Evolutionary conservation across 92 coral and sea anemone genomes (phyloP).

Genomic region (Bergia puertoricense): DNA sequence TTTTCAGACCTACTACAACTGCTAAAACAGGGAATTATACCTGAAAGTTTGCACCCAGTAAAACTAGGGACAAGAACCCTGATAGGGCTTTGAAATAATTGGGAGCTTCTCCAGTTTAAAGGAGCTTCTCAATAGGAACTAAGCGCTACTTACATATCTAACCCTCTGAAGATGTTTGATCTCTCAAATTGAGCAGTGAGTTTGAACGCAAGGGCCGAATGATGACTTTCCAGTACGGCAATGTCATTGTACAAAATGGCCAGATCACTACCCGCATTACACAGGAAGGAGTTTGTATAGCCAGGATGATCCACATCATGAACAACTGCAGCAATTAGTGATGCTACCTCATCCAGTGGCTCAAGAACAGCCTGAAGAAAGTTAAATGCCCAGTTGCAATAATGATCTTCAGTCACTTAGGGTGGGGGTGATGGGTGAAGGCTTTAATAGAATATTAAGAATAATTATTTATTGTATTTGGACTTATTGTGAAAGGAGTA

Average conservation of each 20-base stretch:
- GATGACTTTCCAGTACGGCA: slow-evolving; percentile 98
- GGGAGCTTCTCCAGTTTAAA: no score
- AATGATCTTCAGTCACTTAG: not conserved
- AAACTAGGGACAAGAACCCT: no score
- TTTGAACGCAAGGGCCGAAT: slow-evolving; percentile 96
- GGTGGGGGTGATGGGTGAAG: not conserved
- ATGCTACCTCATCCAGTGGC: slow-evolving; percentile 95
- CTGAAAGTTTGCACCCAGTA: no score
- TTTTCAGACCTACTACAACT: no score
- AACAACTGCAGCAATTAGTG: slow-evolving; percentile 96
- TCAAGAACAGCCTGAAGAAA: slow-evolving; percentile 82
- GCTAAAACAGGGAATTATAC: no score
- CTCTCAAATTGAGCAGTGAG: slow-evolving; percentile 86
- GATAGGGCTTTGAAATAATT: no score
- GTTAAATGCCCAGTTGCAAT: not conserved
- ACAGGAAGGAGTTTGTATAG: slow-evolving; percentile 98
- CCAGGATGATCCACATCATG: slow-evolving; percentile 99
- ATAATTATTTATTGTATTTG: no score
- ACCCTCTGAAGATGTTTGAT: slow-evolving; percentile 92
- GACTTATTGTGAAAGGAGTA: no score
- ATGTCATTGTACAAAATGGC: slow-evolving; percentile 97
- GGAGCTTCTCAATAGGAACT: not conserved
- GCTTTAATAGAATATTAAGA: no score
- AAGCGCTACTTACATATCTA: slow-evolving; percentile 78
- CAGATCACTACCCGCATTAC: slow-evolving; percentile 91